phyloP scores from a whole-genome alignment of 2,113 vertebrate species.

The Sigmodon hispidus region DNA sequence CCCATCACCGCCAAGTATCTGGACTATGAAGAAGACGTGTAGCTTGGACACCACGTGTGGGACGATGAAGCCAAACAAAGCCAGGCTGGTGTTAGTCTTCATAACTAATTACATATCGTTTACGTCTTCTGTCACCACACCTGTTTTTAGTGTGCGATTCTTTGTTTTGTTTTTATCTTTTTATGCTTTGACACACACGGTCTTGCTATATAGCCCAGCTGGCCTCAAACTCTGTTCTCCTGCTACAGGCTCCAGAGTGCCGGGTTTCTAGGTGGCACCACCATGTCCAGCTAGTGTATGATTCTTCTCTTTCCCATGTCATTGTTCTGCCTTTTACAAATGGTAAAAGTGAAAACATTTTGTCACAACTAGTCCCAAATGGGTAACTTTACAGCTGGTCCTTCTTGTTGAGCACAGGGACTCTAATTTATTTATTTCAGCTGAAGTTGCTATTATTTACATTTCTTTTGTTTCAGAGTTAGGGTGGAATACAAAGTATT shows the following conservation, averaged over 20 bases:
- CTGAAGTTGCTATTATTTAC: slow-evolving; percentile 47
- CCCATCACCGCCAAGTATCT: slow-evolving; percentile 86
- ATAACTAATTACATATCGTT: slow-evolving; percentile 70
- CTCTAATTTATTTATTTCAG: slow-evolving; percentile 60
- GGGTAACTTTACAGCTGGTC: slow-evolving; percentile 70
- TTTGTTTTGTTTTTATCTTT: slow-evolving; percentile 37
- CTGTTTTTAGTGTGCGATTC: slow-evolving; percentile 60
- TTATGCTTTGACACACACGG: not conserved
- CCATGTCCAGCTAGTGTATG: slow-evolving; percentile 14
- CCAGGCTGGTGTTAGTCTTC: slow-evolving; percentile 55
- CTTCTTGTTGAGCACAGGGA: slow-evolving; percentile 18
- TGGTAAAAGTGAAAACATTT: slow-evolving; percentile 26
- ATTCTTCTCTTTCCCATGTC: slow-evolving; percentile 34
- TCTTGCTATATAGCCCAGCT: not conserved
- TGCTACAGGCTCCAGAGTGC: not conserved
- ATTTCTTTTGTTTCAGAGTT: not conserved
- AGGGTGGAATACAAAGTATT: slow-evolving; percentile 55
- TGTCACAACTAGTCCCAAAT: slow-evolving; percentile 50
- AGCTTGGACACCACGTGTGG: not conserved
- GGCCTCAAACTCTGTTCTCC: not conserved
- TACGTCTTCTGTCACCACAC: slow-evolving; percentile 52
- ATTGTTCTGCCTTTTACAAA: slow-evolving; percentile 48
- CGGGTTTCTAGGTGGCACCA: not conserved
- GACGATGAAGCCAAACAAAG: slow-evolving; percentile 35
- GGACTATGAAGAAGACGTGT: slow-evolving; percentile 84